Evolutionary conservation across 2,113 vertebrate species (phyloP).

Genomic region (Halcyon malimbica): DNA sequence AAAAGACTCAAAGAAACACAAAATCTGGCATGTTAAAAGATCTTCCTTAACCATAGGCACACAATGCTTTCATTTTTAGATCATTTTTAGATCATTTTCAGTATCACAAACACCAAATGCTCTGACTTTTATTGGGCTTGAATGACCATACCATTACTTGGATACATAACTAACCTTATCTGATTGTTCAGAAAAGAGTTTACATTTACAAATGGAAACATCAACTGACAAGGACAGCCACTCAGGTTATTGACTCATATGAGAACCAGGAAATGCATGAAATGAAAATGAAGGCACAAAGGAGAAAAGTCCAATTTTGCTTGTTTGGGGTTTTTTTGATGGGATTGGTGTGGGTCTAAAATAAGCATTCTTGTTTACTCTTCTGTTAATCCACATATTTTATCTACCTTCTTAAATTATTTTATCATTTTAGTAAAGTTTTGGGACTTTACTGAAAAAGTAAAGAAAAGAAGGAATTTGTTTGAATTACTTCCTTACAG

Average conservation of each 20-base stretch:
- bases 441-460: background rate
- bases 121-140: background rate
- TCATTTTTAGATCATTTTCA: background rate
- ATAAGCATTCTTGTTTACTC: background rate
- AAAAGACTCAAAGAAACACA: background rate
- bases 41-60: background rate
- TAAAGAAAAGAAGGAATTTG: background rate
- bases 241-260: background rate
- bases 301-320: background rate
- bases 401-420: background rate
- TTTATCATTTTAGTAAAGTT: background rate
- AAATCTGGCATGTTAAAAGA: background rate
- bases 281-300: background rate
- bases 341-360: background rate
- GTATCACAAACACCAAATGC: background rate
- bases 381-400: background rate
- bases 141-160: background rate
- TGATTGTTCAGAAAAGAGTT: background rate
- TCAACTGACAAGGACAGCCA: background rate
- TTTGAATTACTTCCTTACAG: background rate
- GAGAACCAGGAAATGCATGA: background rate
- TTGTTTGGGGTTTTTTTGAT: fast-evolving
- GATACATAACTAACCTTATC: background rate
- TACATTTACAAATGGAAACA: background rate
- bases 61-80: background rate